A percentile compares a stretch with the other conserved stretches of the same genome.
Conservation (phyloP, 2,113 vertebrate genomes). For the Eulemur rufifrons region DNA sequence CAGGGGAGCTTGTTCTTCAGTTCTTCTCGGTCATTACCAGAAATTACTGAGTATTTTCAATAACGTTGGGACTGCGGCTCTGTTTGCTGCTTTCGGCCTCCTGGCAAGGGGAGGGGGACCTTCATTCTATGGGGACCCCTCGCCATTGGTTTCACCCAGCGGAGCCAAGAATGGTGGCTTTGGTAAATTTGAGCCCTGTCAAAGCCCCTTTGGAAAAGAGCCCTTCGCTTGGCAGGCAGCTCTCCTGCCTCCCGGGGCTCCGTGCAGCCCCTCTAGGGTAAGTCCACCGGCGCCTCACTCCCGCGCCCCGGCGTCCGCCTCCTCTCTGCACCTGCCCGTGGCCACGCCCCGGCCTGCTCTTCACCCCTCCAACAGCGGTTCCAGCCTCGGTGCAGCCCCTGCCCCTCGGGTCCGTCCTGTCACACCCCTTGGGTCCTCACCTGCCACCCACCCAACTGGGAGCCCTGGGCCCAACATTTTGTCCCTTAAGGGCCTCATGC, state of each 20-base stretch:
- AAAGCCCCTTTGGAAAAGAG: neutral
- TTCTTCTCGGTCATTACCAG: constrained; percentile 84
- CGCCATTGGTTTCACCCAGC: rapidly evolving
- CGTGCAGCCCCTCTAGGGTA: neutral
- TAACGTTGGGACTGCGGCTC: constrained; percentile 65
- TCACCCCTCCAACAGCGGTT: too few species aligned
- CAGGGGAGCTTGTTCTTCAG: constrained; percentile 78
- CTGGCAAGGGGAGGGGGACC: neutral
- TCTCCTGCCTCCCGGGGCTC: neutral
- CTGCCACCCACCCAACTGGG: neutral
- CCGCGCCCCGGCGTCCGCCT: too few species aligned
- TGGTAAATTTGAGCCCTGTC: neutral
- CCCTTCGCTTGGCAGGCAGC: neutral
- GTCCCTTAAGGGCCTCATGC: neutral
- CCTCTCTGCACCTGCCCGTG: rapidly evolving
- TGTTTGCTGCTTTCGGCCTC: neutral
- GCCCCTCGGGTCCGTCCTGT: neutral
- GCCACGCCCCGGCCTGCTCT: neutral
- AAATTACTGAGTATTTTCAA: constrained; percentile 78
- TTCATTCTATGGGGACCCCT: neutral
- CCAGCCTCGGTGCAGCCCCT: neutral
- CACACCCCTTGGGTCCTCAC: neutral
- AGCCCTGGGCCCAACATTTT: neutral
- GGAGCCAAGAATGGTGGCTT: neutral
- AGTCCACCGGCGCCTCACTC: neutral